Evolutionary conservation across 2,797 vertebrate genomes (phyloP).

Genomic region (Yasuhikotakia modesta): DNA sequence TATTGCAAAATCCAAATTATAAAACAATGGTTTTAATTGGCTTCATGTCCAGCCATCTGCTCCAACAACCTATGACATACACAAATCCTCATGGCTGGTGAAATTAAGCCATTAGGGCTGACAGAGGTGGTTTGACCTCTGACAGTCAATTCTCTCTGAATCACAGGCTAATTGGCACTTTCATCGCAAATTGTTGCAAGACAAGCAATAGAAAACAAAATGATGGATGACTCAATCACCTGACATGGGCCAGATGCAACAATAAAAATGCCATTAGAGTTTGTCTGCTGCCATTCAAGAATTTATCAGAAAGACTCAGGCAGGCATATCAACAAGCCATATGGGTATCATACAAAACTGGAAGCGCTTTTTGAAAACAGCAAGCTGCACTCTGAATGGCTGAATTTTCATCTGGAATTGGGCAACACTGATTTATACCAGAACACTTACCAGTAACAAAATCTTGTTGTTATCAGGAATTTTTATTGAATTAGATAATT

Average conservation of each 20-base stretch:
- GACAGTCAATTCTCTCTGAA: constrained; percentile 59
- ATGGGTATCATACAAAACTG: neutral
- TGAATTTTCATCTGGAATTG: neutral
- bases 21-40: constrained; percentile 17
- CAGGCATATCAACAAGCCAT: neutral
- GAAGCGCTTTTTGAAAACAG: neutral
- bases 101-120: constrained; percentile 58
- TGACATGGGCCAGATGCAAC: constrained; percentile 66
- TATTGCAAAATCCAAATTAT: constrained; percentile 13
- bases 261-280: constrained; percentile 59
- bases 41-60: constrained; percentile 39
- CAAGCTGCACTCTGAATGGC: neutral
- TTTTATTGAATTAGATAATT: neutral
- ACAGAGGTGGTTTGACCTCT: constrained; percentile 55
- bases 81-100: constrained; percentile 47
- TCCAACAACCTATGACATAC: constrained; percentile 46
- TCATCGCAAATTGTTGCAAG: constrained; percentile 59
- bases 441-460: neutral
- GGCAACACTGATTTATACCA: neutral
- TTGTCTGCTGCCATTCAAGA: constrained; percentile 2
- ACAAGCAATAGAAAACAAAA: constrained; percentile 62
- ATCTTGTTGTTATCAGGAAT: neutral
- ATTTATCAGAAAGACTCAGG: constrained; percentile 7
- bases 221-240: constrained; percentile 63
- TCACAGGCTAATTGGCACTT: constrained; percentile 57